Percentiles rank a stretch among this genome's conserved stretches.
phyloP scores from a whole-genome alignment of 37 sponge, comb jelly and placozoan genomes.

The Lycopodina hypogea region DNA sequence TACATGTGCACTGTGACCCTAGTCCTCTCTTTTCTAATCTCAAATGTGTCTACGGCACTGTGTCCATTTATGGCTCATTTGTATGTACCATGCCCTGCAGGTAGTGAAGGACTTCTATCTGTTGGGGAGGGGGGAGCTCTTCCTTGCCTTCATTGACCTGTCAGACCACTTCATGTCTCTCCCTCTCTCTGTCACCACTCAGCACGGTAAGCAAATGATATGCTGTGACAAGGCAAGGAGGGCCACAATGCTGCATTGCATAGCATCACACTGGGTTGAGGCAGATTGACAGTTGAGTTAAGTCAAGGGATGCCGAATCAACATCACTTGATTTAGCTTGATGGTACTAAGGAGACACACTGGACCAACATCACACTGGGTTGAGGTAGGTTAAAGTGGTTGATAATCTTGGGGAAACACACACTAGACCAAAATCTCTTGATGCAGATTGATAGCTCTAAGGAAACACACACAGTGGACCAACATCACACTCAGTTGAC shows the following conservation, averaged over 20 bases:
- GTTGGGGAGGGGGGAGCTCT: conserved; percentile 94
- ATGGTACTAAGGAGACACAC: background rate
- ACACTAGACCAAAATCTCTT: too few species aligned
- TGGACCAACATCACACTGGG: too few species aligned
- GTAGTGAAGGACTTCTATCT: conserved; percentile 89
- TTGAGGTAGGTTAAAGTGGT: too few species aligned
- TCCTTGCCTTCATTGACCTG: conserved; percentile 75
- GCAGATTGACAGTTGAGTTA: too few species aligned
- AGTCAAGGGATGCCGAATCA: background rate
- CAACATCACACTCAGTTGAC: background rate
- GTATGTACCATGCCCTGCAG: too few species aligned
- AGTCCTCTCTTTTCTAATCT: too few species aligned
- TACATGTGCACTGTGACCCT: too few species aligned
- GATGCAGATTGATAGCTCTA: too few species aligned
- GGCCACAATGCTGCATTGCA: too few species aligned
- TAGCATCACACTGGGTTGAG: background rate
- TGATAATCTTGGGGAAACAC: too few species aligned
- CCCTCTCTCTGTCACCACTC: conserved; percentile 51
- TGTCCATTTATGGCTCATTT: background rate
- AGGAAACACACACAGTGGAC: background rate
- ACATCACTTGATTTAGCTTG: background rate
- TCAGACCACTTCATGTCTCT: conserved; percentile 61
- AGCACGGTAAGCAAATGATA: conserved; percentile 59
- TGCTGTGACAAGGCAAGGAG: background rate
- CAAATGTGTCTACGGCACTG: background rate